Conservation (phyloP, 2,888 invertebrate species). For the Apodemia hepburni region DNA sequence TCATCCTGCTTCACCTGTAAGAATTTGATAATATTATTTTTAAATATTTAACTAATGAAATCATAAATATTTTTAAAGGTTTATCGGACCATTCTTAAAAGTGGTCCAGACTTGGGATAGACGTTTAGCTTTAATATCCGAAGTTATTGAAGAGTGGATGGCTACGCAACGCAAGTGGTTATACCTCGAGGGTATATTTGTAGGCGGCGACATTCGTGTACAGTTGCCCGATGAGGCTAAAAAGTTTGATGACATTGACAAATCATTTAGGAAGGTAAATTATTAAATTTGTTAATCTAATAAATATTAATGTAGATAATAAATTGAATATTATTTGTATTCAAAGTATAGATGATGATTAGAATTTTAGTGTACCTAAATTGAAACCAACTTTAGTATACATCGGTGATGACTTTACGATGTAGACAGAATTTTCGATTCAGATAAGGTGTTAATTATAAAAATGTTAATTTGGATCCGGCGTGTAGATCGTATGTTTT, state of each 20-base stretch:
- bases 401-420: no score
- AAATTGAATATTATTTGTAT: no score
- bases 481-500: no score
- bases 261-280: slow-evolving; percentile 84
- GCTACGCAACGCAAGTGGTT: slow-evolving; percentile 94
- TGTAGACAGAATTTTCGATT: no score
- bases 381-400: no score
- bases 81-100: slow-evolving; percentile 92
- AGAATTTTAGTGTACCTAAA: no score
- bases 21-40: no score
- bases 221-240: slow-evolving; percentile 94
- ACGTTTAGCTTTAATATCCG: slow-evolving; percentile 87
- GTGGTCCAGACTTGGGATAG: slow-evolving; percentile 94
- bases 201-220: slow-evolving; percentile 91
- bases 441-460: no score
- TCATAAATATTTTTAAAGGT: slow-evolving; percentile 65
- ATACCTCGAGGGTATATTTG: slow-evolving; percentile 95
- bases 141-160: slow-evolving; percentile 94
- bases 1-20: no score
- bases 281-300: neutral
- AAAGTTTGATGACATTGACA: slow-evolving; percentile 95
- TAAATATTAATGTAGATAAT: no score
- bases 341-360: no score
- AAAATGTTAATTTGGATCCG: no score
- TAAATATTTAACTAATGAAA: neutral